Base-by-base conservation (phyloP, 2,888 invertebrate genomes). In the Catocala sponsa region DNA sequence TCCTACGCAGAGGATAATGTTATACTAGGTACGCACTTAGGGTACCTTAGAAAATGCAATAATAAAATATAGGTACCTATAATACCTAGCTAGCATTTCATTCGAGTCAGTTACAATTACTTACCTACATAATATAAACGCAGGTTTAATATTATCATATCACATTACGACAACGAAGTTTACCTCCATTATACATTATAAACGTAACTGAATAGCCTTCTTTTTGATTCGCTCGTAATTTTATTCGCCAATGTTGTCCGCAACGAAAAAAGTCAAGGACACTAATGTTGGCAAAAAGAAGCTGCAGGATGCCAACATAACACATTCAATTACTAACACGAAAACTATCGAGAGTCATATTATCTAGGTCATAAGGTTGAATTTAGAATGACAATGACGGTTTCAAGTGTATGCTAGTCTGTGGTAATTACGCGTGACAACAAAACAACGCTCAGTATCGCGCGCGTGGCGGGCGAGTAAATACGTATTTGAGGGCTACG, bases 361-460 rank as follows among this genome's bases (percentile, higher is more conserved):
- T 0, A 0, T 0, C 13, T 43, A 25, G 2, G 12, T 1, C n/a
- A 67, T 67, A 74, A 71, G 62, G 72, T 72, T 32, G 25, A 61
- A 49, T 61, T 68, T 74, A 9, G 52, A 61, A 60, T 47, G 50
- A 1, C n/a, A 58, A 60, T 54, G 6, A 15, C 35, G 43, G 56
- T 68, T 66, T 65, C 50, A 66, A 51, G 44, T 12, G 61, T 41
- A 70, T 52, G 76, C 65, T 42, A 50, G 59, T 59, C 61, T 60
- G 64, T 33, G 57, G 52, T 61, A 65, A 66, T 71, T 69, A 68
- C 54, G 50, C 64, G 68, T 65, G 59, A 76, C 78, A 76, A 76
- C 75, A 74, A 77, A 76, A 57, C 54, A 57, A 51, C 63, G 51
- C 71, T 76, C 67, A 82, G 82, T 82, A 54, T 43, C 25, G 61